Percentiles rank a stretch among this genome's conserved stretches.
Conservation (phyloP, 2,888 invertebrate genomes). For the Tachina lurida region DNA sequence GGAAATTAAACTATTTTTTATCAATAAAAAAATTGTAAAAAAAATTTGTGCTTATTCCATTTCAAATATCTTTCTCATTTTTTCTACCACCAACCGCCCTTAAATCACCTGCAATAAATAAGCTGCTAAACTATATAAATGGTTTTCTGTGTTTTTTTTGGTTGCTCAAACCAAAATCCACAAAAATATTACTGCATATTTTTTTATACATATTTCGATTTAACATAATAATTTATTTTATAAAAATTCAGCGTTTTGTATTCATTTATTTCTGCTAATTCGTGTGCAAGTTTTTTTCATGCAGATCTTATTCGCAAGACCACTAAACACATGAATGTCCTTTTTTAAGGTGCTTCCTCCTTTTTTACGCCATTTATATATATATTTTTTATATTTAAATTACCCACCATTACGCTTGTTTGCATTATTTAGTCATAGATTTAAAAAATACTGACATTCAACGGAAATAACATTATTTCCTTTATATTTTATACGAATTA, state of each 20-base stretch:
- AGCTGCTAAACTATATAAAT: conserved; percentile 13
- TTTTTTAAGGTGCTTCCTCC: conserved; percentile 25
- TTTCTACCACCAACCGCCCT: background rate
- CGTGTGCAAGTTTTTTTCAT: conserved; percentile 45
- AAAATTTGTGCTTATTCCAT: conserved; percentile 2
- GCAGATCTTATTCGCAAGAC: conserved; percentile 17
- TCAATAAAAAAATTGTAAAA: background rate
- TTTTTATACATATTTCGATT: background rate
- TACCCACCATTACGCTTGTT: conserved; percentile 69
- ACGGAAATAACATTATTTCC: conserved; percentile 73
- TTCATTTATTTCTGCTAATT: conserved; percentile 50
- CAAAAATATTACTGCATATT: conserved; percentile 15
- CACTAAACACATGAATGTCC: conserved; percentile 64
- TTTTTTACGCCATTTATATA: conserved; percentile 12
- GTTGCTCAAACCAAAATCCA: conserved; percentile 5
- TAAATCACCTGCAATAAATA: conserved; percentile 36
- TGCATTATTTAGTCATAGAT: conserved; percentile 73
- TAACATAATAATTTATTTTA: conserved; percentile 44
- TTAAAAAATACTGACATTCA: conserved; percentile 70
- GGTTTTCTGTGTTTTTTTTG: background rate
- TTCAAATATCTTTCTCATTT: background rate
- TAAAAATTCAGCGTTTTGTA: background rate
- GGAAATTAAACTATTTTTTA: conserved; percentile 52
- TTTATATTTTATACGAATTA: conserved; percentile 63
- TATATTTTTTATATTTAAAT: conserved; percentile 46